Base-by-base conservation (phyloP, 2,888 invertebrate species). In the Caenorhabditis sp. region DNA sequence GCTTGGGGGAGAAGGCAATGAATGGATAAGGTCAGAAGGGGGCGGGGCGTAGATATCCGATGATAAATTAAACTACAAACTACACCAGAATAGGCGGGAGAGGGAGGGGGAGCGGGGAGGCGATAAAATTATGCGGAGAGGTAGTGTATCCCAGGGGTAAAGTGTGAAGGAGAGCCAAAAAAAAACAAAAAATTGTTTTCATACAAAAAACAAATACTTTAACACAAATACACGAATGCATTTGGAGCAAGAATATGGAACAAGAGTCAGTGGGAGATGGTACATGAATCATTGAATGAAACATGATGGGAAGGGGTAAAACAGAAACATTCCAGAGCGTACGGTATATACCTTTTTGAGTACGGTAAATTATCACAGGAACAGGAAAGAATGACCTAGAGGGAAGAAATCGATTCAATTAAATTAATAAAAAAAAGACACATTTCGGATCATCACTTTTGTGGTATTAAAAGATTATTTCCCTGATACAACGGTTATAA, bases 241-340 rank as follows among this genome's bases (percentile, higher is more conserved):
- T n/a, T n/a, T n/a, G n/a, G n/a, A n/a, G n/a, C 66, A 43, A 56
- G 66, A 9, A 35, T 24, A 68, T 35, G 32, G 24, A 32, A 52
- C 30, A 58, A 27, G 68, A 58, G 35, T 20, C 26, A 22, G 13
- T 15, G 26, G 13, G 43, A 30, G 35, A 68, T 68, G 32, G 15
- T 52, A 61, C 61, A 71, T 46, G 62, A 62, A 71, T 71, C 71
- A 62, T 46, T 48, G 13, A 20, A 71, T 61, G 62, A 48, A 62
- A 55, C 61, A 62, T 48, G 61, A 46, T 17, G 56, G 8, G 37
- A 20, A n/a, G 2, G 17, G 32, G 53, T 53, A 71, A 62, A 71
- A 61, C 52, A 22, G 30, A 24, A 53, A 32, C 37, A 62, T 6
- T 30, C 26, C 15, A 26, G 17, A 15, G 22, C 30, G 30, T 48